Evolutionary conservation across 92 coral and sea anemone species (phyloP), one percentile per base, ranked within the genome.

Genomic region (Montipora capitata): DNA sequence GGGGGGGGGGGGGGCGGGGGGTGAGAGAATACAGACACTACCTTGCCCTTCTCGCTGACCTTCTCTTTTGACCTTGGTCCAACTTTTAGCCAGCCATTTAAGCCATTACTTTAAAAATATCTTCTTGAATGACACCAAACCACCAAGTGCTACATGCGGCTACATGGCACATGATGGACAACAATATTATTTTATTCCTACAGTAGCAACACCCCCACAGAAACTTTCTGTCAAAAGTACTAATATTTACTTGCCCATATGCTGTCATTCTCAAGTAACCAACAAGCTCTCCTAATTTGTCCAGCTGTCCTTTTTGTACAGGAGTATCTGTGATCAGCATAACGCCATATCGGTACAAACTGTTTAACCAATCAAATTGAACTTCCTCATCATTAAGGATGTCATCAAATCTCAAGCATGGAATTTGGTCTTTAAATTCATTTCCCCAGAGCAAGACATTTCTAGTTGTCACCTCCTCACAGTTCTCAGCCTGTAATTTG

Each of bases 371-470:
- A 43, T 89, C 87, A 59, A 93, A 85, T 40, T 96, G 92, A 27
- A 44, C 80, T 38, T 72, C 75, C 12, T 95, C 98, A 2, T 90
- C 88, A 12, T 84, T 77, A 84, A 93, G 80, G 40, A 95, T 54
- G 40, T 76, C 74, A 14, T 87, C 90, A 86, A 87, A 97, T 40
- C 80, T 89, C 93, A 91, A 82, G 20, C 40, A 57, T 64, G 96
- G 96, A 14, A 97, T 17, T 3, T 88, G 74, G 43, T 87, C 93
- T 42, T 76, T 76, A 58, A 97, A 63, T 59, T 84, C 92, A 45
- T 79, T 92, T 39, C 92, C 94, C 99, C 99, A 97, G 6, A 95
- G 72, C 59, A 79, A 74, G 18, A 93, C 86, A 15, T 92, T 91
- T 69, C 82, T 80, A 13, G 85, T 80, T 10, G 89, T 74, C 64